Conservation (phyloP, 2,113 vertebrate species). For the Tragelaphus imberbis region DNA sequence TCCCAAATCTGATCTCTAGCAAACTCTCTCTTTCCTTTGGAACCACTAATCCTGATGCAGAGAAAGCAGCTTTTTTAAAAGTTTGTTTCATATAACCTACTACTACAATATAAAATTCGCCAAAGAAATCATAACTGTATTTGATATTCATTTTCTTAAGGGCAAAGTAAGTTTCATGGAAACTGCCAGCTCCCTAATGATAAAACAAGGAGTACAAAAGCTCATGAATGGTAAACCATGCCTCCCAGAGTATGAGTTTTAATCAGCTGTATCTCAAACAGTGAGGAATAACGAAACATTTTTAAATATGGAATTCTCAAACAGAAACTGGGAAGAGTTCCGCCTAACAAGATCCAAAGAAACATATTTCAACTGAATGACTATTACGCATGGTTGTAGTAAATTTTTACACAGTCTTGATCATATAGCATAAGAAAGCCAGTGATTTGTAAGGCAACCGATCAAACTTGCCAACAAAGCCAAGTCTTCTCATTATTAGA, state of each 20-base stretch:
- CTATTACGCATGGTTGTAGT: not conserved
- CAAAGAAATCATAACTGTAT: not conserved
- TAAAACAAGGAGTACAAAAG: not conserved
- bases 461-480: not conserved
- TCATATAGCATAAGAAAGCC: not conserved
- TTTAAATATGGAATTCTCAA: not conserved
- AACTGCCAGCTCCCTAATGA: not conserved
- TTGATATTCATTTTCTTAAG: not conserved
- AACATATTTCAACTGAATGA: not conserved
- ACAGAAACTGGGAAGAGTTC: slow-evolving; percentile 14
- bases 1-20: not conserved
- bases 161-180: not conserved
- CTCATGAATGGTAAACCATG: not conserved
- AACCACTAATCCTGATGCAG: not conserved
- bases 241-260: not conserved
- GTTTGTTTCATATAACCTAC: not conserved
- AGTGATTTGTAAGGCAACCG: not conserved
- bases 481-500: not conserved
- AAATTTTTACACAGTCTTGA: not conserved
- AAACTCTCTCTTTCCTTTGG: not conserved
- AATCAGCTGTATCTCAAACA: not conserved
- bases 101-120: not conserved
- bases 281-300: not conserved
- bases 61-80: not conserved
- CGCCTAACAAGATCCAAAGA: not conserved